Base-by-base conservation (phyloP, 2,113 vertebrate species). In the Campylorhamphus procurvoides region DNA sequence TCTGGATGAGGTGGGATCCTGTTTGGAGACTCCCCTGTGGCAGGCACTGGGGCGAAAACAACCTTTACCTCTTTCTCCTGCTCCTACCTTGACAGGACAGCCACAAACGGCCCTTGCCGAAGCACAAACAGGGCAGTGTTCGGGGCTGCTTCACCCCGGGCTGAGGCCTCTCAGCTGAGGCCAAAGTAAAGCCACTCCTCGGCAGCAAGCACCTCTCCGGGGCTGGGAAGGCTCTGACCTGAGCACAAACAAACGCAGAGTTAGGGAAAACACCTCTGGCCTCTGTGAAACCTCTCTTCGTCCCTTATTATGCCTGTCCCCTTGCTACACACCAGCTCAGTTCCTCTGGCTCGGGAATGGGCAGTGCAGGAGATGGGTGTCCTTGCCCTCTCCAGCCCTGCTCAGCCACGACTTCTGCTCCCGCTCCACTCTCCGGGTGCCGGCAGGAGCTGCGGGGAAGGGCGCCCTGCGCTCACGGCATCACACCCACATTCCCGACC, bases 91-190 rank as follows among this genome's bases (percentile, higher is more conserved):
- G 58, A 53, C 62, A 69, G 58, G 31, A 49, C 1, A 5, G 50
- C 67, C 63, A 37, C 1, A 1, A 62, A 79, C 2, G 3, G 75
- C 37, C 47, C 63, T 82, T 88, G 79, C 85, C 2, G 4, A 64
- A 88, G 85, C 75, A 97, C 95, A 96, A 71, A 63, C 79, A 31
- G 63, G 47, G 76, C 92, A 81, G 63, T 95, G 89, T 96, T 90
- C 0, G 0, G 18, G 44, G 75, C 85, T 93, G 75, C 74, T 44
- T n/a, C 88, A 19, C 63, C 82, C 94, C 0, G 0, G 31, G 46
- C 55, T 4, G 8, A 80, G 88, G 94, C 92, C 92, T 83, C 94
- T 69, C 2, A 0, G 10, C 4, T 66, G 82, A 72, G 37, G 90
- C 95, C 94, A 96, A 95, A 76, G 63, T 79, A 94, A 94, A 94